A percentile compares a stretch with the other conserved stretches of the same genome.
phyloP scores from a whole-genome alignment of 2,113 vertebrate species.

The Campylomormyrus tamandua region DNA sequence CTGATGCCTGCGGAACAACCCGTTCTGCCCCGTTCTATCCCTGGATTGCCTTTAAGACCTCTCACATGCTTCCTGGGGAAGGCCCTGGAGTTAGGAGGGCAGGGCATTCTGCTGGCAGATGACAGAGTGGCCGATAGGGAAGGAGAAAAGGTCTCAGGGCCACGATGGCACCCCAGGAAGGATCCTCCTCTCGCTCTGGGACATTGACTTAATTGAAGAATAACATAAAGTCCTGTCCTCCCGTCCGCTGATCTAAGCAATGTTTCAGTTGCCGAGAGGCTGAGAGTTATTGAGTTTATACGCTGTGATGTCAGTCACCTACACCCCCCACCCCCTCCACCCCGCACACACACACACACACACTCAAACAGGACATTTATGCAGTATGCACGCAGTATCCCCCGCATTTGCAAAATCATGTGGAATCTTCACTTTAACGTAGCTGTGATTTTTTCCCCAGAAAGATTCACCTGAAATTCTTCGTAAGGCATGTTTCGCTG shows the following conservation, averaged over 20 bases:
- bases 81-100: background rate
- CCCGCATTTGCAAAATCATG: background rate
- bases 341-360: constrained; percentile 32
- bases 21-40: background rate
- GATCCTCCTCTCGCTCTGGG: constrained; percentile 10
- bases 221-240: constrained; percentile 38
- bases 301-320: constrained; percentile 31
- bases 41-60: background rate
- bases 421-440: background rate
- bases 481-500: background rate
- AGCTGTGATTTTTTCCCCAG: background rate
- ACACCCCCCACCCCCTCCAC: background rate
- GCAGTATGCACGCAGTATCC: background rate
- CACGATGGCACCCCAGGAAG: background rate
- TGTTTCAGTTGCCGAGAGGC: background rate
- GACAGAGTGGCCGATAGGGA: background rate
- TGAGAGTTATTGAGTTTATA: constrained; percentile 23
- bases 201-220: constrained; percentile 48
- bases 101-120: background rate
- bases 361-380: constrained; percentile 1
- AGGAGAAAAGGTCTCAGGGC: background rate
- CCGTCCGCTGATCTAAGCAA: constrained; percentile 36
- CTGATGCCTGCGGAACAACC: background rate
- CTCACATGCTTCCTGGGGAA: background rate
- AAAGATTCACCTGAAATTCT: background rate